Evolutionary conservation across 2,888 invertebrate genomes (phyloP).

Genomic region (Drosophila subquinaria): DNA sequence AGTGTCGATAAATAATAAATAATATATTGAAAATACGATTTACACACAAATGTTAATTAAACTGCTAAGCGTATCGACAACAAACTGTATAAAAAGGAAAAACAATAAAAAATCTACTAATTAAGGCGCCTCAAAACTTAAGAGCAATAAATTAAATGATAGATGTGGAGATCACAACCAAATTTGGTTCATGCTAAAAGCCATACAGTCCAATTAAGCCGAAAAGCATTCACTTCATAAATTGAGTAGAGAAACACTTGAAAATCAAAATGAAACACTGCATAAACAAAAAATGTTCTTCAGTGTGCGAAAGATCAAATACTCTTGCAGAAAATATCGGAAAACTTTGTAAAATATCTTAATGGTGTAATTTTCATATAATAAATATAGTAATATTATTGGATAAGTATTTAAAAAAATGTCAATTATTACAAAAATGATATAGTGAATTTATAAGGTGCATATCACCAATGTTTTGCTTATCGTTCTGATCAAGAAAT

Average conservation of each 20-base stretch:
- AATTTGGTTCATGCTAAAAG: constrained; percentile 29
- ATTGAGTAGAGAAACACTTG: constrained; percentile 22
- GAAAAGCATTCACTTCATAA: constrained; percentile 36
- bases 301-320: constrained; percentile 4
- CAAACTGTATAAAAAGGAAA: constrained; percentile 1
- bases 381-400: background rate
- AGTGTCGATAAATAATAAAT: constrained; percentile 41
- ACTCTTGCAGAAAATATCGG: constrained; percentile 1
- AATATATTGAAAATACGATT: constrained; percentile 53
- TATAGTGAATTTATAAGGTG: too few relatives aligned
- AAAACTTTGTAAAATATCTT: background rate
- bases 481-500: background rate
- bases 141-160: constrained; percentile 48
- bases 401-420: background rate
- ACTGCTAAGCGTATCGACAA: constrained; percentile 27
- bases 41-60: constrained; percentile 69
- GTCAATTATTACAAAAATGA: background rate
- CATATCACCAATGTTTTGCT: background rate
- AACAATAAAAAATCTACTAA: constrained; percentile 60
- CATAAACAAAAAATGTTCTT: background rate
- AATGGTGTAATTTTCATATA: background rate
- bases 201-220: constrained; percentile 13
- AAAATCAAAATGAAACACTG: constrained; percentile 12
- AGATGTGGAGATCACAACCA: constrained; percentile 37
- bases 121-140: constrained; percentile 51